These are phyloP conservation scores for Monochamus saltuarius DNA, from an alignment of 1,140 invertebrate species.

Conservation along the genomic window DNA sequence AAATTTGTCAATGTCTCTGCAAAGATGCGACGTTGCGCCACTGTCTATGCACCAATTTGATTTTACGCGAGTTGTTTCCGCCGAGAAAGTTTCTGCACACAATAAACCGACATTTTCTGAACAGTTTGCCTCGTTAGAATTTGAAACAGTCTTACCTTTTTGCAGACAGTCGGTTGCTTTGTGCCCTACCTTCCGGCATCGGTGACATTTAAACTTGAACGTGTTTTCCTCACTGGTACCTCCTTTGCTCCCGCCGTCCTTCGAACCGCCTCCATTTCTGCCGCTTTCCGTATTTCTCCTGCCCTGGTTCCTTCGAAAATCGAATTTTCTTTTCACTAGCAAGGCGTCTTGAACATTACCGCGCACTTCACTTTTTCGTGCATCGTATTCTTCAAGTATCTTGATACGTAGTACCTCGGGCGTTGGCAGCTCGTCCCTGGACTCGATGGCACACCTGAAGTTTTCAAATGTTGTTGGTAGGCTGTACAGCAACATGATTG, in stretches of 20 bases:
- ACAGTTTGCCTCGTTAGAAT: no score
- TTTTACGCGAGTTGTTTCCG: no score
- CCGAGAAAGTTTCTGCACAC: no score
- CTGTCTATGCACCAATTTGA: no score
- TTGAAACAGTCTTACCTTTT: no score
- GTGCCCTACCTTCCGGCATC: slow-evolving; percentile 12
- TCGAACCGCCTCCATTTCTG: neutral
- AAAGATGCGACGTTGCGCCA: no score
- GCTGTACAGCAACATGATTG: slow-evolving; percentile 40
- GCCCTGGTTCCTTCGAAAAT: neutral
- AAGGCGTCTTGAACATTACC: neutral
- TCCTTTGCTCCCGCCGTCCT: neutral
- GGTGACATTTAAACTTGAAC: slow-evolving; percentile 11
- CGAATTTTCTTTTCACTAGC: neutral
- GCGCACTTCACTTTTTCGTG: neutral
- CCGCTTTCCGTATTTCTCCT: neutral
- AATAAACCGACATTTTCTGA: no score
- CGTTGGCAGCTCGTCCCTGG: slow-evolving; percentile 13
- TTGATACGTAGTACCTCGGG: neutral
- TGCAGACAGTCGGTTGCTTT: slow-evolving; percentile 1
- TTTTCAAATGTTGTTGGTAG: slow-evolving; percentile 37
- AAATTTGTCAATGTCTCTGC: no score
- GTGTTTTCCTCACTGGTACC: neutral
- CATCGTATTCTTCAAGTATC: no score
- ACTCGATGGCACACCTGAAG: slow-evolving; percentile 39